Base-by-base conservation (phyloP, 64 coral and sea anemone species). In the Trachythela sp. region DNA sequence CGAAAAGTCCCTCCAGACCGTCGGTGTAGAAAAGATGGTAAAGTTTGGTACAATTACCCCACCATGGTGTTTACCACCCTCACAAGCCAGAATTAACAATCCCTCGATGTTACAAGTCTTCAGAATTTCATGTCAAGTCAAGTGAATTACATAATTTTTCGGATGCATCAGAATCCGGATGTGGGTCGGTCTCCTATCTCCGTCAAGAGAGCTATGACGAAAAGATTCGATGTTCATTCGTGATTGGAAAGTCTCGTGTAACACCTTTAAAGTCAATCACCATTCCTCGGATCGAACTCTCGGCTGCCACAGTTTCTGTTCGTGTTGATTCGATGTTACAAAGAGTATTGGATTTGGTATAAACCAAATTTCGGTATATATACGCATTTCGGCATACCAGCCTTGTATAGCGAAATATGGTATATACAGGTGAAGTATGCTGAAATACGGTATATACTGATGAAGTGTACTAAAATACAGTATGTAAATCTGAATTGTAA, bases 31-130 rank as follows among this genome's bases (percentile, higher is more conserved):
- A 27, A 72, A 2, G 68, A 72, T 29, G 24, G n/a, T 1, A 72
- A 72, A 10, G 68, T 72, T 27, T 72, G 68, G 68, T 72, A 72
- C 33, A 31, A n/a, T n/a, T 72, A 72, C 68, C 68, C 24, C 68
- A 72, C 68, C 68, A 31, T 31, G 14, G n/a, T 29, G 68, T 72
- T 72, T 72, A 22, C 10, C 24, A 72, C 29, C 68, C 68, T 24
- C 68, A 72, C 68, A 72, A 72, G 33, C 68, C 68, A 35, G 68
- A 72, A 72, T 72, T 72, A 35, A 2, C 68, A 27, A 72, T 72
- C 1, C 29, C 68, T 27, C 68, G 24, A 72, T 72, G 68, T 72
- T 72, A 29, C 33, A 72, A 72, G 68, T 26, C 68, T 35, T 27
- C 33, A 26, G 26, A 72, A 24, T 72, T 72, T 72, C 15, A 72